phyloP scores from a whole-genome alignment of 2,888 invertebrate genomes.

The Trisateles emortualis region DNA sequence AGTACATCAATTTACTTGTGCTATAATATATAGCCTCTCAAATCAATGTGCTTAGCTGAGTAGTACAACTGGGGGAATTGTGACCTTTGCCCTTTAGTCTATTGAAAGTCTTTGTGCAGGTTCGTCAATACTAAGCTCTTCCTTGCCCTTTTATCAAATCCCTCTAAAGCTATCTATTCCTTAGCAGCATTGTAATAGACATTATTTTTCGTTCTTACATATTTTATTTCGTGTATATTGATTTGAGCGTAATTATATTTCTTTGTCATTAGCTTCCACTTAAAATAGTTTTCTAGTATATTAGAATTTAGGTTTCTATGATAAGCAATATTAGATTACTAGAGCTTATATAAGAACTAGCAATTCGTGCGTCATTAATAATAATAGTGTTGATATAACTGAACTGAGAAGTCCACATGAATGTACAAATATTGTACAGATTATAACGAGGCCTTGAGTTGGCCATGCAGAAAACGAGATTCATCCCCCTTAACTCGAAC shows the following conservation, averaged over 20 bases:
- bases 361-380: neutral
- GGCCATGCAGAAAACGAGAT: slow-evolving; percentile 70
- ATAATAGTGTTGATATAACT: neutral
- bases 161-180: neutral
- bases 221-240: too few species aligned
- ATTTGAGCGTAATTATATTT: too few species aligned
- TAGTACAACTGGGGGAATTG: neutral
- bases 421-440: slow-evolving; percentile 21
- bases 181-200: too few species aligned
- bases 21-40: too few species aligned
- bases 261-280: too few species aligned
- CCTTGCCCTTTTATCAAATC: neutral
- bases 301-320: too few species aligned
- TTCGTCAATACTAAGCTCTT: neutral
- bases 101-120: neutral
- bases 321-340: too few species aligned
- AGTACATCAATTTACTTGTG: too few species aligned
- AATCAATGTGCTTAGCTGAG: neutral
- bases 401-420: slow-evolving; percentile 21
- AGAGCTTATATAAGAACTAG: too few species aligned
- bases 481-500: slow-evolving; percentile 39
- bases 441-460: slow-evolving; percentile 59
- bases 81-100: neutral
- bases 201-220: too few species aligned
- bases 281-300: too few species aligned